phyloP scores from a whole-genome alignment of 2,113 vertebrate species.

The Petaurus breviceps region DNA sequence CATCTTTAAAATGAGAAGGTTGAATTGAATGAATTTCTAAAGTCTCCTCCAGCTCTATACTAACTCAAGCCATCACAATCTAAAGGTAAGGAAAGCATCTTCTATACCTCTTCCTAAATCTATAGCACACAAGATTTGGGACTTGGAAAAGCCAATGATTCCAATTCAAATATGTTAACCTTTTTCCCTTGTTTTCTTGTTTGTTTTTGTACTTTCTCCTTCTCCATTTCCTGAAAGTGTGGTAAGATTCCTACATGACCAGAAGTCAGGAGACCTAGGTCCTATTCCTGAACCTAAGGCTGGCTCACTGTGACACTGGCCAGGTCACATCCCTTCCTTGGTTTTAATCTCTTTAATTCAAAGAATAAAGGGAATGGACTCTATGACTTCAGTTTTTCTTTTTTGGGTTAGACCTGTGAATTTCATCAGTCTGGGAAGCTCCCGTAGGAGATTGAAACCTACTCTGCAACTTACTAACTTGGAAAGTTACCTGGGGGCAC shows the following conservation, averaged over 20 bases:
- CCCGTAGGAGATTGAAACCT: neutral
- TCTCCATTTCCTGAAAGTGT: neutral
- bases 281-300: neutral
- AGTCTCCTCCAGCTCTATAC: neutral
- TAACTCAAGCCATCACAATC: neutral
- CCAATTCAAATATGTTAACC: neutral
- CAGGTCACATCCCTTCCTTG: neutral
- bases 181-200: neutral
- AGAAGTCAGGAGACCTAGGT: neutral
- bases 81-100: neutral
- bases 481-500: neutral
- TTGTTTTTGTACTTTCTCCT: neutral
- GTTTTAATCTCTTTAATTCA: neutral
- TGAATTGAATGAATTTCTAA: neutral
- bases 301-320: neutral
- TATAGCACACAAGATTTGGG: neutral
- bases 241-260: neutral
- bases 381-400: neutral
- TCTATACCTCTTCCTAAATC: neutral
- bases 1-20: neutral
- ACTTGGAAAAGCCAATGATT: neutral
- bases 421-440: neutral
- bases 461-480: neutral
- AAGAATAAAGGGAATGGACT: neutral
- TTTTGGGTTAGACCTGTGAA: neutral